Evolutionary conservation across 1,140 invertebrate species (phyloP).

Genomic region (Daktulosphaira vitifoliae): DNA sequence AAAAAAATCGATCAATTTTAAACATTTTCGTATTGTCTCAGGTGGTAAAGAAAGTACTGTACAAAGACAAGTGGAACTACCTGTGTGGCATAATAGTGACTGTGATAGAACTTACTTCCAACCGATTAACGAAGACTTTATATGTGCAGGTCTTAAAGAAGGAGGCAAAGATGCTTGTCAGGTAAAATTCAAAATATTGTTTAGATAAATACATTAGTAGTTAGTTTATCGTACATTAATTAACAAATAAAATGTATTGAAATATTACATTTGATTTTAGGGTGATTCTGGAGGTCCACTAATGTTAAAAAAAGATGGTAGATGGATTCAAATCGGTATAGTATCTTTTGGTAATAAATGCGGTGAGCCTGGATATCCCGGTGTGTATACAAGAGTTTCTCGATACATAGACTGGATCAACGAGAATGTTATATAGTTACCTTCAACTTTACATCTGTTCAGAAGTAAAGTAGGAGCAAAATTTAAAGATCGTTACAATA

Average conservation of each 20-base stretch:
- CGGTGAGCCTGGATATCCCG: slow-evolving; percentile 60
- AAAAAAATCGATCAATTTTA: neutral
- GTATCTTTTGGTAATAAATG: slow-evolving; percentile 67
- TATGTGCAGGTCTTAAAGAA: slow-evolving; percentile 82
- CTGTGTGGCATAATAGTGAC: slow-evolving; percentile 84
- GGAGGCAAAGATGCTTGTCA: slow-evolving; percentile 89
- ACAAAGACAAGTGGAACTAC: slow-evolving; percentile 71
- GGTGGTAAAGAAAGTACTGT: slow-evolving; percentile 73
- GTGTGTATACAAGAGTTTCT: slow-evolving; percentile 68
- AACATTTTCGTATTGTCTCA: slow-evolving; percentile 37
- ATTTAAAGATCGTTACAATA: neutral
- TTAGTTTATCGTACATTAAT: too few relatives aligned
- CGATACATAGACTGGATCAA: slow-evolving; percentile 54
- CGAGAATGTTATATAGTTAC: neutral
- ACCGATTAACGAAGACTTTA: slow-evolving; percentile 79
- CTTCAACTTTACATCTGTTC: neutral
- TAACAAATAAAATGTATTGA: too few relatives aligned
- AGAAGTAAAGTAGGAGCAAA: neutral
- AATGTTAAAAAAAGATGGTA: slow-evolving; percentile 50
- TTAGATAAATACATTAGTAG: neutral
- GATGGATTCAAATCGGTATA: slow-evolving; percentile 57
- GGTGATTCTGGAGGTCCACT: slow-evolving; percentile 79
- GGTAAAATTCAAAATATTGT: slow-evolving; percentile 45
- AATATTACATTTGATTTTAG: slow-evolving; percentile 41
- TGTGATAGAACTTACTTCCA: slow-evolving; percentile 85